phyloP scores from a whole-genome alignment of 2,888 invertebrate species.

The Cataglyphis albicans region DNA sequence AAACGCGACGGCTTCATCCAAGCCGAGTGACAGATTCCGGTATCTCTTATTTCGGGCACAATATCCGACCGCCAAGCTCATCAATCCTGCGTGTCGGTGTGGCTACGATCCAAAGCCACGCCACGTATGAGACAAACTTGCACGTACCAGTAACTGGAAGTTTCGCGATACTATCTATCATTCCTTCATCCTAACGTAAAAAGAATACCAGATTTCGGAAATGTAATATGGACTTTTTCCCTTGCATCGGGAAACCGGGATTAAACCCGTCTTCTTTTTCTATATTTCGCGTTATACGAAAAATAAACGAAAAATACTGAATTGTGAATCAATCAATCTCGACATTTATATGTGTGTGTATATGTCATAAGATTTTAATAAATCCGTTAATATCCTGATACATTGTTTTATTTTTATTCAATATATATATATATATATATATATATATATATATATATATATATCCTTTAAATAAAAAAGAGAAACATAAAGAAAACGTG shows the following conservation, averaged over 20 bases:
- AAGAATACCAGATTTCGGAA: conserved; percentile 59
- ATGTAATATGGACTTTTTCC: conserved; percentile 62
- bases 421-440: not conserved
- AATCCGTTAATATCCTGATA: not conserved
- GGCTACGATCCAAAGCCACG: conserved; percentile 43
- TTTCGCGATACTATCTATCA: conserved; percentile 71
- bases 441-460: not conserved
- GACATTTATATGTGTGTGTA: not conserved
- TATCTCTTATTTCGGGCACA: conserved; percentile 61
- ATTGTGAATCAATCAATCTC: conserved; percentile 31
- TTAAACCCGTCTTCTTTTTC: conserved; percentile 55
- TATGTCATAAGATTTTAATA: not conserved
- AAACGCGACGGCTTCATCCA: conserved; percentile 33
- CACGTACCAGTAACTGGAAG: conserved; percentile 49
- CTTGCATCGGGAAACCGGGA: conserved; percentile 51
- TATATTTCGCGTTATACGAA: conserved; percentile 6
- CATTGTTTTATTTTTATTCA: not conserved
- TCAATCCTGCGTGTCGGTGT: conserved; percentile 67
- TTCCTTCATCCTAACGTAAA: conserved; percentile 60
- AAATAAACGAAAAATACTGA: not conserved
- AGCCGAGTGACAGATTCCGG: conserved; percentile 50
- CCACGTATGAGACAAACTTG: conserved; percentile 66
- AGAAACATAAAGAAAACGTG: not conserved
- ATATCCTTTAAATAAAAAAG: not conserved
- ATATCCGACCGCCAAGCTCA: conserved; percentile 57